Percentiles rank a stretch among this genome's conserved stretches.
phyloP scores from a whole-genome alignment of 2,113 vertebrate species.

The Strigops habroptila region DNA sequence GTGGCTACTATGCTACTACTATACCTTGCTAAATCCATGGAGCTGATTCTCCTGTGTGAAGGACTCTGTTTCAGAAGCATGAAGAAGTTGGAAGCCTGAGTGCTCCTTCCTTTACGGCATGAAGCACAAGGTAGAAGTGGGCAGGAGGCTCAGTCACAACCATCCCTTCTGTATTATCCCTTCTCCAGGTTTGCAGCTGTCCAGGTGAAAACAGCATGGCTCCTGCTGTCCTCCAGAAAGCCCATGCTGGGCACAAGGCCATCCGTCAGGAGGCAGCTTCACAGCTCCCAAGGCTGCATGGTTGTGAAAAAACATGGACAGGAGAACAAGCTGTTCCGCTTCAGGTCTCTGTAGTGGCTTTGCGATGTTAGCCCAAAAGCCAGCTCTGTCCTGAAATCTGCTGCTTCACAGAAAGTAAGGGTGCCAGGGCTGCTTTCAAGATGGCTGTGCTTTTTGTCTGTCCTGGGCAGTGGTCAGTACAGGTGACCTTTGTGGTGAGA shows the following conservation, averaged over 20 bases:
- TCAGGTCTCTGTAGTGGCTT: neutral
- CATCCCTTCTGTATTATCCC: neutral
- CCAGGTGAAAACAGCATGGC: neutral
- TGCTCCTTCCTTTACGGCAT: neutral
- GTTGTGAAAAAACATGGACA: neutral
- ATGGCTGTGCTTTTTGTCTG: neutral
- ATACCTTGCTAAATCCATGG: neutral
- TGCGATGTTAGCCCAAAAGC: neutral
- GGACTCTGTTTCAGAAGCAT: neutral
- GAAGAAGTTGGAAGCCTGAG: neutral
- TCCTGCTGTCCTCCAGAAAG: neutral
- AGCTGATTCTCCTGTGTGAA: neutral
- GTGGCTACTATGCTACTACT: neutral
- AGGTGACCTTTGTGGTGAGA: neutral
- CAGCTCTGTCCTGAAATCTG: neutral
- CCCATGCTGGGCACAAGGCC: neutral
- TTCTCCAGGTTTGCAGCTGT: neutral
- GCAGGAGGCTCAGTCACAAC: neutral
- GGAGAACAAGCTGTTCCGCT: conserved; percentile 45
- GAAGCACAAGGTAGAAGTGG: neutral
- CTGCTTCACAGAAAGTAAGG: neutral
- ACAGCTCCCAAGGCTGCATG: neutral
- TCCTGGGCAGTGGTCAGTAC: neutral
- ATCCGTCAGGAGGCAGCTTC: neutral
- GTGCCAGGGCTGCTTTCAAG: neutral